Evolutionary conservation across 1,140 invertebrate species (phyloP).

Genomic region (Cardiocondyla obscurior): DNA sequence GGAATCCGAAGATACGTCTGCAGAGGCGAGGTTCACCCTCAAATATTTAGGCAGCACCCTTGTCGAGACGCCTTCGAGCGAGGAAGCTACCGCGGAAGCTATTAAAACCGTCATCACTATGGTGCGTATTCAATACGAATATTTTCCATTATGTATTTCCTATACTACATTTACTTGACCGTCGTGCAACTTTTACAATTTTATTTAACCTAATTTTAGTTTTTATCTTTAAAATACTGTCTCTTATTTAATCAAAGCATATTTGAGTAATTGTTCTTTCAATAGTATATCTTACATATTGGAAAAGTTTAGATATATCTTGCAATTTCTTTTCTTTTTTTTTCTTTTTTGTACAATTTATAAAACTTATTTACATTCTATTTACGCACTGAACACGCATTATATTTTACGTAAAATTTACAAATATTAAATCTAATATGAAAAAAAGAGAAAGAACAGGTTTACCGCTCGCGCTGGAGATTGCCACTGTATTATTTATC

Average conservation of each 20-base stretch:
- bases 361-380: neutral
- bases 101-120: constrained; percentile 89
- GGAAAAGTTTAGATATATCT: neutral
- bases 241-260: no score
- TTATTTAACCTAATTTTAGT: neutral
- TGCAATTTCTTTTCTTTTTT: no score
- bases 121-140: constrained; percentile 75
- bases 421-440: constrained; percentile 19
- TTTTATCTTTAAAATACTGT: neutral
- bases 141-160: neutral
- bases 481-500: constrained; percentile 54
- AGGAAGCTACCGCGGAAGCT: constrained; percentile 87
- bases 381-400: neutral
- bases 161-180: no score
- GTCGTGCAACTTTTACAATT: neutral
- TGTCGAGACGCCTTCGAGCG: constrained; percentile 87
- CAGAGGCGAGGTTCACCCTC: constrained; percentile 87
- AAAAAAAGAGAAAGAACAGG: neutral
- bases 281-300: no score
- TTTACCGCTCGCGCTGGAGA: constrained; percentile 5
- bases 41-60: constrained; percentile 90
- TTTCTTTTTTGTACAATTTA: neutral
- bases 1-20: constrained; percentile 84
- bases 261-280: no score
- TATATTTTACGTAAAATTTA: constrained; percentile 1